Conservation (phyloP, 64 coral and sea anemone genomes). For the Porites australiensis region DNA sequence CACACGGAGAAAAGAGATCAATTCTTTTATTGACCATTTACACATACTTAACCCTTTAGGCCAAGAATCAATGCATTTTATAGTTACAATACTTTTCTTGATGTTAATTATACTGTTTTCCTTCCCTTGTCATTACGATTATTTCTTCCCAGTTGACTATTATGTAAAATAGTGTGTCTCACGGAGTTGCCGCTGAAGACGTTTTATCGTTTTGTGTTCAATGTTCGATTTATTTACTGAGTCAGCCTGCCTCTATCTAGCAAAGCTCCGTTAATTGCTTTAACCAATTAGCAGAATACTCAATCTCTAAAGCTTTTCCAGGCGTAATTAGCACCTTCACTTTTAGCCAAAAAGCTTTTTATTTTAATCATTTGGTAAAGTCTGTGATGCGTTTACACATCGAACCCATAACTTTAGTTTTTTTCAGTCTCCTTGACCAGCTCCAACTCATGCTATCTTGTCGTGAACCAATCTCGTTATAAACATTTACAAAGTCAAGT, state of each 20-base stretch:
- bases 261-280: constrained; percentile 14
- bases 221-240: not conserved
- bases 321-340: constrained; percentile 38
- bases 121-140: not conserved
- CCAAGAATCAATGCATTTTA: not conserved
- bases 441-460: too few species aligned
- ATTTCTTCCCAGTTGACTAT: not conserved
- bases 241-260: not conserved
- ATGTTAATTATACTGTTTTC: not conserved
- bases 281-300: constrained; percentile 18
- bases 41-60: not conserved
- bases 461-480: not conserved
- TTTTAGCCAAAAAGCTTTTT: not conserved
- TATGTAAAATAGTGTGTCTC: not conserved
- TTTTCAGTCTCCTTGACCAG: too few species aligned
- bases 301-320: constrained; percentile 17
- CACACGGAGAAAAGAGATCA: not conserved
- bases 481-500: not conserved
- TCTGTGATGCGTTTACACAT: not conserved
- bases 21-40: not conserved
- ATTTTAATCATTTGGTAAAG: not conserved
- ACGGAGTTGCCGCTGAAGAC: not conserved
- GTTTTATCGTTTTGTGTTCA: not conserved
- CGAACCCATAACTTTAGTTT: not conserved
- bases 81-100: not conserved